Conservation (phyloP, 2,113 vertebrate genomes). For the Taurulus bubalis region DNA sequence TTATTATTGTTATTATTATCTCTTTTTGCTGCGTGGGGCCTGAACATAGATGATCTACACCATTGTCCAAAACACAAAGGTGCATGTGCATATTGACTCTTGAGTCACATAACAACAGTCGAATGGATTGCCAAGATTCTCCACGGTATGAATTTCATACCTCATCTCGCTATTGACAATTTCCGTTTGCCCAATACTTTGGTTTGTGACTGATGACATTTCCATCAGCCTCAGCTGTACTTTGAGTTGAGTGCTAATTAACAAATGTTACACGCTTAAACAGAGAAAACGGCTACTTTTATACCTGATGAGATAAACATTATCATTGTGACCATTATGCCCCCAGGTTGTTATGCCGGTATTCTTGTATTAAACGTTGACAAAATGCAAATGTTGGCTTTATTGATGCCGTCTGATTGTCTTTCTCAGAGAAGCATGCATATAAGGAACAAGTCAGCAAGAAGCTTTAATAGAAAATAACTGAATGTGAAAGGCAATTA, state of each 20-base stretch:
- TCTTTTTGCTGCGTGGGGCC: not conserved
- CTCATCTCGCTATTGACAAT: too few relatives aligned
- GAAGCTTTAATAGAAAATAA: not conserved
- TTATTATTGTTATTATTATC: too few relatives aligned
- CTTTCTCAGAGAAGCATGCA: not conserved
- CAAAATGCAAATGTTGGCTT: not conserved
- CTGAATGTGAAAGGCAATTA: not conserved
- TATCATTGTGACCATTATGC: not conserved
- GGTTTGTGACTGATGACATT: too few relatives aligned
- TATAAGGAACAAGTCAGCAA: not conserved
- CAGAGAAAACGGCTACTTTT: too few relatives aligned
- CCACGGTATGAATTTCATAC: not conserved
- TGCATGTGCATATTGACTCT: not conserved
- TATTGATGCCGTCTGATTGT: not conserved
- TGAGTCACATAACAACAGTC: not conserved
- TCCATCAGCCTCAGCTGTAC: not conserved
- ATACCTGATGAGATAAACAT: not conserved
- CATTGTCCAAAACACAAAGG: too few relatives aligned
- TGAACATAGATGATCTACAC: too few relatives aligned
- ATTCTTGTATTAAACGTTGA: not conserved
- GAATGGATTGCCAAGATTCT: not conserved
- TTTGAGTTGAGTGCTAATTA: not conserved
- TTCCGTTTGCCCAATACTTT: too few relatives aligned
- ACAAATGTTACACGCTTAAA: not conserved
- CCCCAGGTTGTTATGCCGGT: not conserved